Evolutionary conservation across 1,140 invertebrate species (phyloP).

Genomic region (Ganaspis sp.): DNA sequence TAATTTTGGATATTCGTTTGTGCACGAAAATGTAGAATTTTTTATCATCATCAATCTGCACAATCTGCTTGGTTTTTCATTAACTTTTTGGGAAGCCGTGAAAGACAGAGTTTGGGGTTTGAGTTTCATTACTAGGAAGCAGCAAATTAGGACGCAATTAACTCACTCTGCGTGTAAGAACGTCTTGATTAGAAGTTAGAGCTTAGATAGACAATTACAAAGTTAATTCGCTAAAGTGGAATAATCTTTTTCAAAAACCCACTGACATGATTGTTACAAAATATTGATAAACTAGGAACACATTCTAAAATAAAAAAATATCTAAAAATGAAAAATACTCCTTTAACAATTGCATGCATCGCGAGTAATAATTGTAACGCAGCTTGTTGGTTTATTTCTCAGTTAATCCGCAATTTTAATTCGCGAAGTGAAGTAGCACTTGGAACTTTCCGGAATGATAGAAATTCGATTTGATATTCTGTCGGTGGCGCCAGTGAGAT

Average conservation of each 20-base stretch:
- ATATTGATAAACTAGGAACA: too few relatives aligned
- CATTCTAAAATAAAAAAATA: background rate
- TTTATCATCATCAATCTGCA: background rate
- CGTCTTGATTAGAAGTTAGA: constrained; percentile 4
- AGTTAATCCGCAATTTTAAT: background rate
- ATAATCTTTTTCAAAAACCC: background rate
- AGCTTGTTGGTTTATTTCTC: background rate
- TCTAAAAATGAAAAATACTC: background rate
- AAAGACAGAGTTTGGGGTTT: background rate
- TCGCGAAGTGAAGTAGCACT: background rate
- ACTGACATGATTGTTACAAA: too few relatives aligned
- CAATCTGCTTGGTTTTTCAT: background rate
- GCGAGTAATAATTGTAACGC: background rate
- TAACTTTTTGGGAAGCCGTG: background rate
- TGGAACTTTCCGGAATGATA: background rate
- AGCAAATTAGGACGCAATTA: constrained; percentile 24
- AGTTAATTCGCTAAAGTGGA: background rate
- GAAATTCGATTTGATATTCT: background rate
- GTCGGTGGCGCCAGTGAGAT: background rate
- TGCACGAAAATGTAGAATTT: too few relatives aligned
- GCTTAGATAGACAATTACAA: background rate
- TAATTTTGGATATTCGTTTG: too few relatives aligned
- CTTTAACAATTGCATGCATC: background rate
- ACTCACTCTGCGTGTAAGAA: constrained; percentile 16
- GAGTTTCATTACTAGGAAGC: background rate